Conservation (phyloP, 2,888 invertebrate species). For the Eledone cirrhosa region DNA sequence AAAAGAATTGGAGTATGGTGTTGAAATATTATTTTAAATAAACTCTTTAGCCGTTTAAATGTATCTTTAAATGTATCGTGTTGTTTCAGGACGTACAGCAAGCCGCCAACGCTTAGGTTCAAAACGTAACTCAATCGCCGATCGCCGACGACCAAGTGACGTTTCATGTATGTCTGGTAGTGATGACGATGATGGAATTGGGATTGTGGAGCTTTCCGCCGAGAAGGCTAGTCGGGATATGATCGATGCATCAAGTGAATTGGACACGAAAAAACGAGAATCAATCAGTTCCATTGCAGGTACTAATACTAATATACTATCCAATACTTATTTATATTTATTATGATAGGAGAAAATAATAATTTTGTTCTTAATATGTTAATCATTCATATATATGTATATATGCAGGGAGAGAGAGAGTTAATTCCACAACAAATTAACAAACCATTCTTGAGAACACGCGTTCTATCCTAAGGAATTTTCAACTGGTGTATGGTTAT, state of each 20-base stretch:
- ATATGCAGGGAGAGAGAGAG: too few species aligned
- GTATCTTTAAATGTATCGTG: background rate
- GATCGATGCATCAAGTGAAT: conserved; percentile 37
- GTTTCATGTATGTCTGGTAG: conserved; percentile 42
- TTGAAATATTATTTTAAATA: too few species aligned
- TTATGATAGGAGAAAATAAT: too few species aligned
- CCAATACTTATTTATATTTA: too few species aligned
- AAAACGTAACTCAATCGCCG: conserved; percentile 30
- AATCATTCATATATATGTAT: too few species aligned
- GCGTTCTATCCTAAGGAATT: too few species aligned
- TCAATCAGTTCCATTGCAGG: conserved; percentile 24
- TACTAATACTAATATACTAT: background rate
- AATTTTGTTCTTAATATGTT: too few species aligned
- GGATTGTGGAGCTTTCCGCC: conserved; percentile 58
- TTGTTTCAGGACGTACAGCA: conserved; percentile 9
- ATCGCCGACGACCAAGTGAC: conserved; percentile 31
- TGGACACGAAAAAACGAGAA: conserved; percentile 14
- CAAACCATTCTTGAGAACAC: too few species aligned
- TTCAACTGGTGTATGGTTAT: too few species aligned
- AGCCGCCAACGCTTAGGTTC: conserved; percentile 26
- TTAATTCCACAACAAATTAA: too few species aligned
- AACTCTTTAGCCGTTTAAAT: too few species aligned
- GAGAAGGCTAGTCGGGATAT: conserved; percentile 52
- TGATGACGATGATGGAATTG: conserved; percentile 47
- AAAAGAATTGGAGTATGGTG: too few species aligned